Base-by-base conservation (phyloP, 2,113 vertebrate genomes). In the Acrocephalus arundinaceus region DNA sequence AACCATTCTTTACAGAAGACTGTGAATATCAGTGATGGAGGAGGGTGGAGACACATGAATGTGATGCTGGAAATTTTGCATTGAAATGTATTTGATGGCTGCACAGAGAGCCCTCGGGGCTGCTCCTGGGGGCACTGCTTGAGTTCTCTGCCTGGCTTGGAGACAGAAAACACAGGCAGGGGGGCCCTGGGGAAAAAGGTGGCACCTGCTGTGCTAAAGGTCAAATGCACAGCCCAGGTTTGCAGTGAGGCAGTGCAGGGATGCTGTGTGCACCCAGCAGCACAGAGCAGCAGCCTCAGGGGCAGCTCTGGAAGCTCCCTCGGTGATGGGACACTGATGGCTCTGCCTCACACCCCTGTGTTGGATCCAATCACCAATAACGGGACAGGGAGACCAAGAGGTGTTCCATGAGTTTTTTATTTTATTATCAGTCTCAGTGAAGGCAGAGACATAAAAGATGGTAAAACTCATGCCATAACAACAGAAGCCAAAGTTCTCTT, bases 11-110 rank as follows among this genome's bases (percentile, higher is more conserved):
- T 87, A 90, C 85, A 90, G 95, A 95, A 95, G 93, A 80, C 72
- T 27, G 14, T 92, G 94, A 91, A 96, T 96, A 95, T 84, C 75
- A 92, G 35, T 96, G 72, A 86, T 84, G 92, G 79, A 81, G 88
- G 92, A 80, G 51, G 90, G 67, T 80, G 66, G 31, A 45, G 35
- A 13, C 52, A 52, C 52, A 48, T 84, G 43, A 94, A 81, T 92
- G 62, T 67, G 79, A 65, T 30, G 57, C 61, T 89, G n/a, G 65
- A 94, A 92, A 86, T 90, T 80, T 77, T 71, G 59, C 43, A 37
- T 7, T 45, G 82, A 88, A 77, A 67, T 33, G 35, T 61, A 25
- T 81, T 86, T 78, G 91, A 77, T 84, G 57, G 84, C 31, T 39
- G 66, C 45, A 20, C 2, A 30, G 84, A 5, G 22, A 14, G 45